Percentiles rank a stretch among this genome's conserved stretches.
These are phyloP conservation scores for Sebastes oblongus DNA, from an alignment of 2,797 vertebrate species.

Conservation along the genomic window DNA sequence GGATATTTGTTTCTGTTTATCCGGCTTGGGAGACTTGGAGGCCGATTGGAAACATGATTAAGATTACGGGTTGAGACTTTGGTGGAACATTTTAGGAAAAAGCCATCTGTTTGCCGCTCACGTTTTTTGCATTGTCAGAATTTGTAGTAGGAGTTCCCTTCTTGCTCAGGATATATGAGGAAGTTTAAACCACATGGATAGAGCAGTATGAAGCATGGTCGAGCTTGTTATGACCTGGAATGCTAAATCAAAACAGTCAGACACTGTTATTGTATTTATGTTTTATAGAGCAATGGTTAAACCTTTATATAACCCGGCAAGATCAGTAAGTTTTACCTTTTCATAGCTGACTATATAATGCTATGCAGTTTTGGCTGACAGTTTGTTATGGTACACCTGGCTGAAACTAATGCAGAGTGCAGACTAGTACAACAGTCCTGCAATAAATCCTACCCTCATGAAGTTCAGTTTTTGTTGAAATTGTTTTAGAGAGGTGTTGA, in stretches of 20 bases:
- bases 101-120: constrained; percentile 43
- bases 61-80: constrained; percentile 58
- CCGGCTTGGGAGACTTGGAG: constrained; percentile 38
- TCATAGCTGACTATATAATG: background rate
- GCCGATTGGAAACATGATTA: constrained; percentile 56
- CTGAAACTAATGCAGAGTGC: background rate
- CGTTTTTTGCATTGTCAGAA: background rate
- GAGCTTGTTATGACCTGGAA: background rate
- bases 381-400: background rate
- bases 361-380: background rate
- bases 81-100: constrained; percentile 40
- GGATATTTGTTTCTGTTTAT: constrained; percentile 62
- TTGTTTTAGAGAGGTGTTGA: background rate
- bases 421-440: background rate
- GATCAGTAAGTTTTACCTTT: background rate
- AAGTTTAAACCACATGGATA: background rate
- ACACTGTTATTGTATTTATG: background rate
- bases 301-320: background rate
- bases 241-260: background rate
- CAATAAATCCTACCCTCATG: background rate
- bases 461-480: background rate
- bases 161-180: background rate
- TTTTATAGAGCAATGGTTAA: background rate
- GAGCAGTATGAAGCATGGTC: background rate
- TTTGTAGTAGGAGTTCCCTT: background rate